Evolutionary conservation across 2,797 vertebrate genomes (phyloP).

Genomic region (Eulemur rubriventer): DNA sequence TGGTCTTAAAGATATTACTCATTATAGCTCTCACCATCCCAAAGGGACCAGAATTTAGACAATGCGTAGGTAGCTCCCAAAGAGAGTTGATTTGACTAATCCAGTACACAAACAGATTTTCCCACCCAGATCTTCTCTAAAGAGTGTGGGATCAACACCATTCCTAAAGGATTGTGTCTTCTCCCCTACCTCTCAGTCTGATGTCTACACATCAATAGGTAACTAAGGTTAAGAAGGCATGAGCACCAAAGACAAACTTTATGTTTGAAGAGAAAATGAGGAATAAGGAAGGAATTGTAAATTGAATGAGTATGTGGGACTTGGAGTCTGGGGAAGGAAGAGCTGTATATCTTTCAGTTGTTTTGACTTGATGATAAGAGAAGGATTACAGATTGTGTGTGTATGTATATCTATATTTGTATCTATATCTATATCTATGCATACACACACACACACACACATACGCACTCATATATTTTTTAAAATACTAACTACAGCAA

Average conservation of each 20-base stretch:
- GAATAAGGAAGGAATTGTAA: background rate
- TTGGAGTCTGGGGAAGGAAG: background rate
- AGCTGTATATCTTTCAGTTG: background rate
- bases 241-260: background rate
- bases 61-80: no score
- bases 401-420: no score
- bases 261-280: background rate
- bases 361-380: background rate
- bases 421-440: no score
- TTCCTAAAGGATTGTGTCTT: background rate
- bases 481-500: background rate
- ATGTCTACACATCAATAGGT: background rate
- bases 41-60: background rate
- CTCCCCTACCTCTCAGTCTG: fast-evolving
- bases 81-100: background rate
- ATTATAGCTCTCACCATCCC: no score
- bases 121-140: background rate
- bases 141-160: background rate
- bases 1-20: background rate
- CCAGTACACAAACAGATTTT: background rate
- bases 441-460: no score
- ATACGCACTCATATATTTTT: background rate
- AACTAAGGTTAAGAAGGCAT: background rate
- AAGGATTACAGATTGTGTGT: background rate
- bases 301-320: no score